phyloP scores from a whole-genome alignment of 2,113 vertebrate species.

The Leptosomus discolor region DNA sequence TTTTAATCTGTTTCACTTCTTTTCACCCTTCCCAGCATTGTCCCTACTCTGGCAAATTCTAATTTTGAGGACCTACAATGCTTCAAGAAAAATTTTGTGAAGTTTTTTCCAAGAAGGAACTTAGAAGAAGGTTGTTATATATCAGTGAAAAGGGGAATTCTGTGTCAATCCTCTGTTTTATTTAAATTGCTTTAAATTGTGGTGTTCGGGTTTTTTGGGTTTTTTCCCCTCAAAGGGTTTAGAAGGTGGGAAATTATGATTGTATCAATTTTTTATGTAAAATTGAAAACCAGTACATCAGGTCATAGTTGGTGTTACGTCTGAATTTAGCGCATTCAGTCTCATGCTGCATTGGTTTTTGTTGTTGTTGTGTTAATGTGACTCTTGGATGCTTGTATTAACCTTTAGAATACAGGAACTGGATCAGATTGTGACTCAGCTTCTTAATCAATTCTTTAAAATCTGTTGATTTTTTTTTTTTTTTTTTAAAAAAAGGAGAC shows the following conservation, averaged over 20 bases:
- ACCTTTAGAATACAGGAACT: neutral
- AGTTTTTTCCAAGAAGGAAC: neutral
- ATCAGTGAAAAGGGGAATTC: neutral
- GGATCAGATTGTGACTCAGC: neutral
- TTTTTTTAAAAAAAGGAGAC: neutral
- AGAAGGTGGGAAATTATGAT: neutral
- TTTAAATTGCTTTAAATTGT: neutral
- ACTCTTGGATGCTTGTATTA: neutral
- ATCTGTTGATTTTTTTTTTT: too few species aligned
- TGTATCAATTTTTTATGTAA: neutral
- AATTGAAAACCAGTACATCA: neutral
- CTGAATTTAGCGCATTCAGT: neutral
- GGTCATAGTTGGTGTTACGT: neutral
- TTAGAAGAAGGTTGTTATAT: neutral
- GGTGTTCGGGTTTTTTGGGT: too few species aligned
- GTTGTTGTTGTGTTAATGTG: neutral
- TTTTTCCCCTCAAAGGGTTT: neutral
- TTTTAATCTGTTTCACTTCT: neutral
- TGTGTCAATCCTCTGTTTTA: neutral
- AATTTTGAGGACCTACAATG: neutral
- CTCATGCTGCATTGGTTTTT: neutral
- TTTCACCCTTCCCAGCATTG: neutral
- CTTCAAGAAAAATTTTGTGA: neutral
- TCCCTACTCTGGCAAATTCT: neutral
- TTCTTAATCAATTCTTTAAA: neutral